Conservation (phyloP, 92 coral and sea anemone genomes). For the Porites divaricata region DNA sequence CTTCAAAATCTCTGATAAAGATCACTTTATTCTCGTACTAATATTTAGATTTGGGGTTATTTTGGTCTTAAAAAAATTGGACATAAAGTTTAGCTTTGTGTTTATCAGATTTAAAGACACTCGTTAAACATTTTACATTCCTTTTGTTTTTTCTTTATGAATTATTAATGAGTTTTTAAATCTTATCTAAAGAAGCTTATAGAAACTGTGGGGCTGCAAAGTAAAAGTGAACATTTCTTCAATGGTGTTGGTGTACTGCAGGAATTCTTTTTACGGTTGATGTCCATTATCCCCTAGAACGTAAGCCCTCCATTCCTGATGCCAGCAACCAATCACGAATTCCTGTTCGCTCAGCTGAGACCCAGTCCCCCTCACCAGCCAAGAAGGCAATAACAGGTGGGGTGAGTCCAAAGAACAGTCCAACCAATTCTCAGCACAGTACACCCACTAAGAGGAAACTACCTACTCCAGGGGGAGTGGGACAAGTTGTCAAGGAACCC, state of each 20-base stretch:
- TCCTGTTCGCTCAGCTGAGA: conserved; percentile 50
- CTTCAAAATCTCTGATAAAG: too few species aligned
- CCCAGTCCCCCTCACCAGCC: conserved; percentile 50
- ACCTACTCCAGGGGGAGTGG: conserved; percentile 40
- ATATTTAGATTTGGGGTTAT: too few species aligned
- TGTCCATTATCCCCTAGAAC: conserved; percentile 7
- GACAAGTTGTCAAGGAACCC: conserved; percentile 25
- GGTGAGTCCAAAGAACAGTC: conserved; percentile 21
- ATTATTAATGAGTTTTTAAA: too few species aligned
- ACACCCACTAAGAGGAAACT: conserved; percentile 49
- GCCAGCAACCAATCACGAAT: conserved; percentile 52
- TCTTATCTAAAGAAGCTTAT: too few species aligned
- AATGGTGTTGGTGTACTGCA: not conserved
- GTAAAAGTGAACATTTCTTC: not conserved
- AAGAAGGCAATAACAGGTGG: conserved; percentile 25
- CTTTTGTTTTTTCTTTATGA: too few species aligned
- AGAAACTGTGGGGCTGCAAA: too few species aligned
- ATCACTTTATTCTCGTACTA: too few species aligned
- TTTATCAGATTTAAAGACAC: too few species aligned
- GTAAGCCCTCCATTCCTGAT: conserved; percentile 39
- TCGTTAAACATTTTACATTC: too few species aligned
- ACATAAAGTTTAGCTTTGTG: too few species aligned
- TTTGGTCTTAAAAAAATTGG: too few species aligned
- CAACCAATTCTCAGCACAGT: conserved; percentile 44
- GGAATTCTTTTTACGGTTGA: not conserved